Percentiles rank a stretch among this genome's conserved stretches.
Conservation (phyloP, 2,888 invertebrate genomes). For the Athrips mouffetella region DNA sequence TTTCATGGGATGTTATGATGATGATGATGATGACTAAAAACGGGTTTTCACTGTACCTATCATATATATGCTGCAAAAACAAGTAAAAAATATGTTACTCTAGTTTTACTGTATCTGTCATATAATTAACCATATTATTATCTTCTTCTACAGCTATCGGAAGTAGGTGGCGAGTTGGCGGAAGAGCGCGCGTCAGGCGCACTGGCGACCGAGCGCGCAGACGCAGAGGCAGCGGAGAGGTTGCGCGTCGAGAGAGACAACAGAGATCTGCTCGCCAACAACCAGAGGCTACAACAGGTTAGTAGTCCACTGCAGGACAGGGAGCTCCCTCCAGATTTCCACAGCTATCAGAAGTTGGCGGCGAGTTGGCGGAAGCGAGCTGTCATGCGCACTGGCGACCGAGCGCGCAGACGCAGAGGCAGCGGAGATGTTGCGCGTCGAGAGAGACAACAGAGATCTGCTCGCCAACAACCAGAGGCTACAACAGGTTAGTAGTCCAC, state of each 20-base stretch:
- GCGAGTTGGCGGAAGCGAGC: slow-evolving; percentile 92
- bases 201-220: slow-evolving; percentile 92
- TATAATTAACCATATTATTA: not conserved
- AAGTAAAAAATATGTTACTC: no score
- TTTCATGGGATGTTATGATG: no score
- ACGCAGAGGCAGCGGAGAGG: slow-evolving; percentile 93
- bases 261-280: slow-evolving; percentile 86
- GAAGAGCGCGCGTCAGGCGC: slow-evolving; percentile 95
- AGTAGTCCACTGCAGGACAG: no score
- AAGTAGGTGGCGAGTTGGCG: slow-evolving; percentile 93
- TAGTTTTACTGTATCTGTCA: no score
- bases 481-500: slow-evolving; percentile 79
- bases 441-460: no score
- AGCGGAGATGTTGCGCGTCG: slow-evolving; percentile 89
- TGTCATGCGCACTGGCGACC: slow-evolving; percentile 92
- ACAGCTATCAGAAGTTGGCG: no score
- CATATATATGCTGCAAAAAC: no score
- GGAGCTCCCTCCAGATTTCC: no score
- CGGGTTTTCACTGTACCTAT: no score
- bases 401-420: slow-evolving; percentile 95
- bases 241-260: slow-evolving; percentile 92
- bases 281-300: slow-evolving; percentile 85
- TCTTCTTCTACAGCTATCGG: slow-evolving; percentile 85
- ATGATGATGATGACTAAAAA: no score
- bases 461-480: slow-evolving; percentile 87